Evolutionary conservation across 2,888 invertebrate genomes (phyloP).

Genomic region (Micropterix aruncella): DNA sequence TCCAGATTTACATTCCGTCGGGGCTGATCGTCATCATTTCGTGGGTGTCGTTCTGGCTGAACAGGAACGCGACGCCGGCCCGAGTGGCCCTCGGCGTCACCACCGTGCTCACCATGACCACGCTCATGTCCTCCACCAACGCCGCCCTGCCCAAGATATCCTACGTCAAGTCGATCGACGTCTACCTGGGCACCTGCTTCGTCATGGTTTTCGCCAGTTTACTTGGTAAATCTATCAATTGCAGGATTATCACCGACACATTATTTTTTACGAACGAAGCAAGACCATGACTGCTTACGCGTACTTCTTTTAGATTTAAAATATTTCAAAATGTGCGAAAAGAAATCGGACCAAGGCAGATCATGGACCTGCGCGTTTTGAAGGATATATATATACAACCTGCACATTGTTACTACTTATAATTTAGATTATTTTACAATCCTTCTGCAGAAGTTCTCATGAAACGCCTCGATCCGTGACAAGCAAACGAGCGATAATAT

Average conservation of each 20-base stretch:
- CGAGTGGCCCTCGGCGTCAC: conserved; percentile 77
- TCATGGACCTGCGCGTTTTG: background rate
- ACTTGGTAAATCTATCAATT: conserved; percentile 47
- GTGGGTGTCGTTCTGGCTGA: conserved; percentile 84
- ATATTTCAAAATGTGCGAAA: too few relatives aligned
- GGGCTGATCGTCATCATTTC: conserved; percentile 82
- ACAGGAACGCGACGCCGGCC: conserved; percentile 76
- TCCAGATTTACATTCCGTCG: conserved; percentile 87
- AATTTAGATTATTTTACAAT: background rate
- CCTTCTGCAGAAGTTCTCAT: background rate
- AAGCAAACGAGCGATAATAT: too few relatives aligned
- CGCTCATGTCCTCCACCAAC: conserved; percentile 80
- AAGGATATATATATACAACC: background rate
- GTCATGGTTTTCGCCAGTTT: conserved; percentile 89
- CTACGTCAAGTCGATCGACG: conserved; percentile 86
- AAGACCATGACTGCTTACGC: too few relatives aligned
- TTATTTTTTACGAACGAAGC: too few relatives aligned
- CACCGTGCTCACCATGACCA: conserved; percentile 86
- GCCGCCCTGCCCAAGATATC: conserved; percentile 85
- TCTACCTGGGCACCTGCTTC: conserved; percentile 85
- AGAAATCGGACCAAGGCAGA: background rate
- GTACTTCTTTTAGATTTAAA: too few relatives aligned
- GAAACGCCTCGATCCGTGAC: background rate
- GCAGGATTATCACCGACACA: too few relatives aligned
- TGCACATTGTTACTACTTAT: background rate